Base-by-base conservation (phyloP, 2,888 invertebrate species). In the Ditula angustiorana region DNA sequence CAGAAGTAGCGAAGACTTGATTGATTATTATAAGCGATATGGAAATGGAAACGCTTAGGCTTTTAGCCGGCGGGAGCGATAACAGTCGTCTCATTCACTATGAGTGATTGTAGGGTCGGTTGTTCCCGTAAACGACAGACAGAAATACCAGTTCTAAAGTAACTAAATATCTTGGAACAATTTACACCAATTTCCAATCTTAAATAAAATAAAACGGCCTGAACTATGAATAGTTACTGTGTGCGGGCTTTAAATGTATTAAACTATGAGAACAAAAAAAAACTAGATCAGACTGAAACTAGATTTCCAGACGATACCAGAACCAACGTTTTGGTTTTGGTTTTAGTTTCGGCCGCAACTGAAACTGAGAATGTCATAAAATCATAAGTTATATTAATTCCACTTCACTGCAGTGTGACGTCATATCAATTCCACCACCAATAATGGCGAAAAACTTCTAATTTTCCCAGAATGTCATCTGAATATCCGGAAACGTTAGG, bases 11-110 rank as follows among this genome's bases (percentile, higher is more conserved):
- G 73, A 67, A 35, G 50, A 21, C 41, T 41, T 57, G 64, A 64
- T 64, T 59, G 64, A 82, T 82, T 80, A 78, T 74, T 71, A 72
- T 71, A 74, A 78, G 73, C 77, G 72, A 74, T 79, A 80, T 79
- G 78, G 75, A 78, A 77, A 76, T 75, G 73, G 75, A 77, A 76
- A 73, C 74, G 75, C 69, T 76, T 72, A 74, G 72, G 78, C 77
- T 78, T 75, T 75, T 70, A 70, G 71, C 67, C 71, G 57, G 23
- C 52, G 24, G 37, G 19, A 10, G 44, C 58, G 52, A 57, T 57
- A 63, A 41, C 57, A 37, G 26, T 28, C 47, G 35, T 7, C 52
- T 50, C 58, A 28, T 26, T 53, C 35, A 59, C 52, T 64, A 53
- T 33, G 28, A n/a, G 23, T 46, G 58, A 59, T 59, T 37, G 30